phyloP scores from a whole-genome alignment of 2,113 vertebrate genomes.

The Misgurnus mizolepis region DNA sequence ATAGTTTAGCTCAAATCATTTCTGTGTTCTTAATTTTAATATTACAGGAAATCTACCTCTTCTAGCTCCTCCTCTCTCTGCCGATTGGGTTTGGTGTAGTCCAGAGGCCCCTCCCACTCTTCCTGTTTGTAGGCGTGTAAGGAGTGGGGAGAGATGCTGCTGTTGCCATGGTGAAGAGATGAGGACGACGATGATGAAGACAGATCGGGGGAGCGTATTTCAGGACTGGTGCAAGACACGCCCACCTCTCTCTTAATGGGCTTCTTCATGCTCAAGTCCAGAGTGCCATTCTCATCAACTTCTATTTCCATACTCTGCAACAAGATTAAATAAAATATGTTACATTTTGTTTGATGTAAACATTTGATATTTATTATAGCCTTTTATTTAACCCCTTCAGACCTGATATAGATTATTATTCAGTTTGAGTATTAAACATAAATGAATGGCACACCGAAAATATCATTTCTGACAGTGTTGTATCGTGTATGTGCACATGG shows the following conservation, averaged over 20 bases:
- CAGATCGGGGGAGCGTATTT: constrained; percentile 84
- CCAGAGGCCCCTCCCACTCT: constrained; percentile 94
- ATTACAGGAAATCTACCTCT: constrained; percentile 76
- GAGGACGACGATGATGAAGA: constrained; percentile 70
- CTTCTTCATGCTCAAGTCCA: constrained; percentile 98
- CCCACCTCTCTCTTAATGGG: constrained; percentile 85
- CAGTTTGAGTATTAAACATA: background rate
- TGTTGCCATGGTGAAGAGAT: constrained; percentile 83
- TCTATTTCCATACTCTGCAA: constrained; percentile 89
- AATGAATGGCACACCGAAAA: background rate
- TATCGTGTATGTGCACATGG: background rate
- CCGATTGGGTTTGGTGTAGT: constrained; percentile 96
- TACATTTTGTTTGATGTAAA: background rate
- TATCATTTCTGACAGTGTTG: background rate
- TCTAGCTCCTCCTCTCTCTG: constrained; percentile 92
- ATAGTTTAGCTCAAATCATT: no score
- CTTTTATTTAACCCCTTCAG: no score
- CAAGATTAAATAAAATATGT: background rate
- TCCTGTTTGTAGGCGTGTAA: constrained; percentile 91
- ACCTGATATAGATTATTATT: no score
- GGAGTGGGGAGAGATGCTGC: constrained; percentile 85
- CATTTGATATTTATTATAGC: background rate
- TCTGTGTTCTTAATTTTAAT: background rate
- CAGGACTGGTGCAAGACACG: constrained; percentile 84
- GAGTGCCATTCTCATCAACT: constrained; percentile 95